A percentile compares a stretch with the other conserved stretches of the same genome.
Conservation (phyloP, 2,888 invertebrate species). For the Stenodema calcarata region DNA sequence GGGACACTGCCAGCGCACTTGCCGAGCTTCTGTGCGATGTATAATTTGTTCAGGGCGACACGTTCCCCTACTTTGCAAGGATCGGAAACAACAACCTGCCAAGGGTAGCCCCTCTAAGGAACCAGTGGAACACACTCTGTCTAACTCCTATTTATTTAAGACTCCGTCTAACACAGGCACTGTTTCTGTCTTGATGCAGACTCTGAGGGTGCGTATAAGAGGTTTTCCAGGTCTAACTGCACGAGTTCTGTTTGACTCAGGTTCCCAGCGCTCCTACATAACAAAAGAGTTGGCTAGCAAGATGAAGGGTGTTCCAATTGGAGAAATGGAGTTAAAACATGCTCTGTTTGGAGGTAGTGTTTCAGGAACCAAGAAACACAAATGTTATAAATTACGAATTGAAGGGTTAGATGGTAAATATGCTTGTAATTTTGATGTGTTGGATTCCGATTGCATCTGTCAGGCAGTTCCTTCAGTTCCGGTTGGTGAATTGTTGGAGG, state of each 20-base stretch:
- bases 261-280: constrained; percentile 38
- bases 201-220: constrained; percentile 1
- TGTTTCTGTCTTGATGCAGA: constrained; percentile 19
- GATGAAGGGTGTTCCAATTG: neutral
- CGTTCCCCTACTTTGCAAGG: constrained; percentile 1
- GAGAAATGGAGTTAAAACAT: constrained; percentile 6
- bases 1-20: neutral
- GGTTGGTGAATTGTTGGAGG: neutral
- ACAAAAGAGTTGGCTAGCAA: neutral
- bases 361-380: constrained; percentile 1
- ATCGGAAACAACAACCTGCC: neutral
- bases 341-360: constrained; percentile 34
- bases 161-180: neutral
- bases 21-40: neutral
- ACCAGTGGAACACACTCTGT: too few relatives aligned
- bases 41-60: constrained; percentile 8
- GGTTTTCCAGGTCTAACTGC: neutral
- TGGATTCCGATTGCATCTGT: constrained; percentile 11
- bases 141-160: neutral
- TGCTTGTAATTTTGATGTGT: constrained; percentile 32
- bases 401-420: neutral
- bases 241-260: constrained; percentile 29
- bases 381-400: constrained; percentile 1
- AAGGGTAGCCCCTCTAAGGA: neutral
- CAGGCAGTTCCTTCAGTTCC: neutral